Evolutionary conservation across 2,113 vertebrate genomes (phyloP), one percentile per base, ranked within the genome.

Genomic region (Pygoscelis adeliae): DNA sequence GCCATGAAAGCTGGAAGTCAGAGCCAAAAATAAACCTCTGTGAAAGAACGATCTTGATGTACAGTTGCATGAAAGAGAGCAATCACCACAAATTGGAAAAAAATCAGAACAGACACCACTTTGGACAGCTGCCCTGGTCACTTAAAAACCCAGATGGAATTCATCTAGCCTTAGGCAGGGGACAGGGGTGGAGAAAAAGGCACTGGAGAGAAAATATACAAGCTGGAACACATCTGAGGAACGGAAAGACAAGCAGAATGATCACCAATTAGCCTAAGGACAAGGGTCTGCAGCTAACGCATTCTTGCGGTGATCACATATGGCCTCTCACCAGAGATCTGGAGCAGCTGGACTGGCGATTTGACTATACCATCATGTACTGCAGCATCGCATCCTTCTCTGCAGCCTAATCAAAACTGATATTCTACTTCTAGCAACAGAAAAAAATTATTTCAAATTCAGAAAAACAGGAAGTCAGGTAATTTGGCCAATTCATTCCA

Each of bases 111-210:
- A 96, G 93, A 88, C 87, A 88, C 59, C 61, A 44, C 58, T 72
- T 93, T 95, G 87, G 92, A 95, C 80, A 94, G 82, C 42, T 94
- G 87, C 90, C 83, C 72, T 44, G 47, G 83, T 94, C 78, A 88
- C 79, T 90, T 90, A 91, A 90, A 72, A 94, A 85, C 65, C 87
- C 83, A 98, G 97, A 96, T 88, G 55, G 97, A 98, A 93, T 46
- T 89, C 70, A 87, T 80, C 81, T 92, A 87, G 91, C 86, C 74
- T 49, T 10, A 85, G 82, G 83, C 73, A 95, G 77, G 32, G 95
- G 61, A 78, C 3, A 4, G 59, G 32, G 55, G 36, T 58, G 58
- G 70, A 79, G 52, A 87, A 83, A 76, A 79, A 66, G 62, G 70
- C 84, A 87, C 12, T 5, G 22, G 62, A 96, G 70, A 72, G 86